phyloP scores from a whole-genome alignment of 2,113 vertebrate genomes.

The Chlorodrepanis virens region DNA sequence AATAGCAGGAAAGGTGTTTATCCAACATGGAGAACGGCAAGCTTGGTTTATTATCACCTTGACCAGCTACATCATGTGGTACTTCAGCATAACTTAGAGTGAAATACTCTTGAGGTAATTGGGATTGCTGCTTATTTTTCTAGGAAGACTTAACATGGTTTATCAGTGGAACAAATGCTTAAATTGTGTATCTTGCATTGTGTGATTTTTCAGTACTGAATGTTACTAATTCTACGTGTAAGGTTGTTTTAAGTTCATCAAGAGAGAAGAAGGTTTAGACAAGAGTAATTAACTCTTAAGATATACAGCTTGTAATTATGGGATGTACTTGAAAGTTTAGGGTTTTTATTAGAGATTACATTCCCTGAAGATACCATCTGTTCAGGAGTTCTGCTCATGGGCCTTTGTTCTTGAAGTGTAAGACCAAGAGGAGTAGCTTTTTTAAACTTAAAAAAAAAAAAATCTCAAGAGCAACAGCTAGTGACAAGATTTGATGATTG shows the following conservation, averaged over 20 bases:
- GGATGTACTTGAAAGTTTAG: slow-evolving; percentile 6
- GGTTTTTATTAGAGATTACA: background rate
- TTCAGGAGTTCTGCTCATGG: background rate
- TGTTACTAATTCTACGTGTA: background rate
- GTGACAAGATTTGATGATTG: background rate
- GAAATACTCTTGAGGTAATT: background rate
- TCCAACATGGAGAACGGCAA: background rate
- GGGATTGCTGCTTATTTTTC: background rate
- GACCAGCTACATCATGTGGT: background rate
- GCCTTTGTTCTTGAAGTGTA: background rate
- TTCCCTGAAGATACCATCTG: slow-evolving; percentile 5
- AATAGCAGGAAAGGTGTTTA: background rate
- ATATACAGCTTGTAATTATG: background rate
- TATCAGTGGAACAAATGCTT: background rate
- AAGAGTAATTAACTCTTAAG: background rate
- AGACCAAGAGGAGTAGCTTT: background rate
- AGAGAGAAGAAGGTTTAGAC: background rate
- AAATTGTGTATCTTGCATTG: background rate
- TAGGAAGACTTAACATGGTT: background rate
- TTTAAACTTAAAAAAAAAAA: background rate
- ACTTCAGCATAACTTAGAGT: background rate
- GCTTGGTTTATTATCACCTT: background rate
- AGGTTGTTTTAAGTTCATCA: background rate
- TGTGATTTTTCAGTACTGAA: background rate
- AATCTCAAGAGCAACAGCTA: background rate